Evolutionary conservation across 2,113 vertebrate genomes (phyloP), one percentile per base, ranked within the genome.

Genomic region (Thomomys bottae): DNA sequence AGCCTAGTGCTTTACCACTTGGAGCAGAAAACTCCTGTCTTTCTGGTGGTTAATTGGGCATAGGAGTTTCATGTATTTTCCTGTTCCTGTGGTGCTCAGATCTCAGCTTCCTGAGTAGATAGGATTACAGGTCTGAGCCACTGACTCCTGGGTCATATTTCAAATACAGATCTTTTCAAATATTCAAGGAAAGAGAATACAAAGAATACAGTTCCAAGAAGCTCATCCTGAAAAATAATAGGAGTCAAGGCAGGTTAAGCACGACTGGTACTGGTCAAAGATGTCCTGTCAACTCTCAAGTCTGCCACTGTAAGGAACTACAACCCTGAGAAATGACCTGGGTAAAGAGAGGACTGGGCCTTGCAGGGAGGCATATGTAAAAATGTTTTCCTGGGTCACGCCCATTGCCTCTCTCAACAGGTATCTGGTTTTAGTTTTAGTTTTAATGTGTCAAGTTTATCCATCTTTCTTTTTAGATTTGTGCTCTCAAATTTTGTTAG

Each of bases 361-460:
- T 71, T 18, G 8, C 4, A 30, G 34, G 24, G 4, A 32, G 42
- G 30, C 4, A 0, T 5, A 15, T 7, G 21, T 1, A 49, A 66
- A 23, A 59, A 12, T 23, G 10, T 49, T 8, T 5, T 12, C 8
- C 24, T 40, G n/a, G 12, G 14, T 66, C 14, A 14, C 10, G 32
- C 20, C 28, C 36, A 30, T 4, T 18, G 40, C 12, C n/a, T 1
- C 17, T 85, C 42, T 49, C 75, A 49, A 71, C 28, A 61, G 24
- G 12, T 49, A n/a, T 57, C 63, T 80, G 32, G 9, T 77, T 86
- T n/a, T 12, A 2, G 61, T 89, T 90, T 89, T 88, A 34, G 93
- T 87, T 87, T 87, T 87, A 87, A 84, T 49, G n/a, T 81, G 40
- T 66, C 26, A 64, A 36, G 36, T 84, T 63, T 75, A 49, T 89